These are phyloP conservation scores for Melanaphis sacchari DNA, from an alignment of 1,140 invertebrate species.

Conservation along the genomic window DNA sequence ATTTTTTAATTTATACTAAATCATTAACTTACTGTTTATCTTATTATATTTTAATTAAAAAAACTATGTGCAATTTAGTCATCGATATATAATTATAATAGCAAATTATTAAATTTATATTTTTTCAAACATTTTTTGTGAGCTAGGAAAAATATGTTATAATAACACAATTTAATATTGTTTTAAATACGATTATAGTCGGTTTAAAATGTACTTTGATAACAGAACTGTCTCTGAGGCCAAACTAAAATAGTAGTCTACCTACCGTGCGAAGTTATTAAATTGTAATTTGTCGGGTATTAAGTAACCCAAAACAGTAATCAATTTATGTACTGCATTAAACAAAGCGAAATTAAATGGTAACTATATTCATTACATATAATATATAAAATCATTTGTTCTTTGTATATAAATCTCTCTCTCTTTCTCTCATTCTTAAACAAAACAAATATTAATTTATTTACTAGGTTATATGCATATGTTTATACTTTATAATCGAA, in stretches of 20 bases:
- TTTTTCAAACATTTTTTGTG: neutral
- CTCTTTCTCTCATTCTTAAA: neutral
- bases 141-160: neutral
- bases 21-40: neutral
- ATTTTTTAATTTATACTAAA: neutral
- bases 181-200: neutral
- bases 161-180: neutral
- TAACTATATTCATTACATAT: neutral
- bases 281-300: slow-evolving; percentile 4
- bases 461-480: neutral
- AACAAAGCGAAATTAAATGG: neutral
- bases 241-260: neutral
- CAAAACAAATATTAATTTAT: neutral
- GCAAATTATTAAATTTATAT: too few relatives aligned
- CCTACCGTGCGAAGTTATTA: neutral
- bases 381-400: neutral
- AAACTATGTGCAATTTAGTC: too few relatives aligned
- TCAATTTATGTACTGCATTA: neutral
- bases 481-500: neutral
- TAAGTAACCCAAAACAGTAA: neutral
- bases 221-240: neutral
- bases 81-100: neutral
- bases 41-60: neutral
- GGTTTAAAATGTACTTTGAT: neutral
- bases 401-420: neutral